Base-by-base conservation (phyloP, 1,140 invertebrate species). In the Scaptomyza graminum region DNA sequence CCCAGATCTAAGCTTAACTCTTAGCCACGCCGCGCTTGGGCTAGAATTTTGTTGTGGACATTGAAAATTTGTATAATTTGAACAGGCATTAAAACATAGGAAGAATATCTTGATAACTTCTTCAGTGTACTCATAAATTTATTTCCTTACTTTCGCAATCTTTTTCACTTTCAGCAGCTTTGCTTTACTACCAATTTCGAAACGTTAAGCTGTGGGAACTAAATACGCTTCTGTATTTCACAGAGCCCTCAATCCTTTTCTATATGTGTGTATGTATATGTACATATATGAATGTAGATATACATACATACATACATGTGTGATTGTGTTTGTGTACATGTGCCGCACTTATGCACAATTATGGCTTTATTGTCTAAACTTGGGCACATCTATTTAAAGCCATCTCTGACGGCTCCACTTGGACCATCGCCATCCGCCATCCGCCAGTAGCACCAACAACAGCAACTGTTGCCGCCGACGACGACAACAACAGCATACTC, bases 341-440 rank as follows among this genome's bases (percentile, higher is more conserved):
- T 43, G 61, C 55, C 78, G 79, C 71, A 85, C 82, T 85, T 85
- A 88, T 88, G 83, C 75, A 88, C 83, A 88, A 88, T 88, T 88
- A 88, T 88, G 83, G 83, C 83, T 88, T 88, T 83, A 87, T 87
- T 87, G 83, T 88, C 83, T 87, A 83, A 87, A 87, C 83, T 87
- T 87, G 83, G 83, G 76, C 83, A 87, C 83, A 88, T 87, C 82
- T 87, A 87, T 87, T 87, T 87, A 87, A 87, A 87, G 82, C 83
- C 78, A 88, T 82, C 56, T 57, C 61, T 61, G 62, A 59, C 49
- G 67, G 60, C 74, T 67, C 43, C 34, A 54, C 67, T 50, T 31
- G 46, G 56, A 55, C 52, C 31, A 34, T 18, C 37, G 13, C 22
- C 31, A 55, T 12, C 55, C n/a, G n/a, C n/a, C 12, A 3, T 11